phyloP scores from a whole-genome alignment of 2,888 invertebrate genomes.

The Lucinisca nassula region DNA sequence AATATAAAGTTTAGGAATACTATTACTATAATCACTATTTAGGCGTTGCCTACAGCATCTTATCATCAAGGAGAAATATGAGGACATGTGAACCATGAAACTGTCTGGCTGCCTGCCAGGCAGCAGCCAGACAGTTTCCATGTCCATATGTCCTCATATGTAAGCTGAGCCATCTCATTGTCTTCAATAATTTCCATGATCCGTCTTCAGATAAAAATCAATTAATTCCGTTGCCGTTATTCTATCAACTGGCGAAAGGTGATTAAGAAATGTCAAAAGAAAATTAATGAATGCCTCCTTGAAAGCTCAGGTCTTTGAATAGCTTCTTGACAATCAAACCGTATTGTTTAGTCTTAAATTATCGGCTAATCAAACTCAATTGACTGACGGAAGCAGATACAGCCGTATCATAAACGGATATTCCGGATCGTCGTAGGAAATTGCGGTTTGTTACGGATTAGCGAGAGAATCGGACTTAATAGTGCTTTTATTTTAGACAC shows the following conservation, averaged over 20 bases:
- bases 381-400: background rate
- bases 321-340: background rate
- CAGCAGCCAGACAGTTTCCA: no score
- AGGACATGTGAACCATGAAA: no score
- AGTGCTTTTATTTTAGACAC: no score
- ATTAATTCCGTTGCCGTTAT: constrained; percentile 32
- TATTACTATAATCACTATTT: no score
- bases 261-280: constrained; percentile 53
- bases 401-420: background rate
- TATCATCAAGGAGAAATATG: no score
- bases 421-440: background rate
- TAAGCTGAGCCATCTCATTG: no score
- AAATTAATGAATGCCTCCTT: background rate
- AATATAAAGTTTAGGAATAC: no score
- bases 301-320: background rate
- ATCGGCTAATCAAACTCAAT: constrained; percentile 6
- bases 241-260: constrained; percentile 56
- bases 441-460: constrained; percentile 4
- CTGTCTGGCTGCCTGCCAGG: no score
- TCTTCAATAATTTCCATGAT: no score
- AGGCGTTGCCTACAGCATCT: no score
- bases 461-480: background rate
- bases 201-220: background rate
- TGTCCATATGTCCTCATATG: no score
- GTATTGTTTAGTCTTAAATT: constrained; percentile 13